Base-by-base conservation (phyloP, 2,888 invertebrate species). In the Kuschelorhynchus macadamiae region DNA sequence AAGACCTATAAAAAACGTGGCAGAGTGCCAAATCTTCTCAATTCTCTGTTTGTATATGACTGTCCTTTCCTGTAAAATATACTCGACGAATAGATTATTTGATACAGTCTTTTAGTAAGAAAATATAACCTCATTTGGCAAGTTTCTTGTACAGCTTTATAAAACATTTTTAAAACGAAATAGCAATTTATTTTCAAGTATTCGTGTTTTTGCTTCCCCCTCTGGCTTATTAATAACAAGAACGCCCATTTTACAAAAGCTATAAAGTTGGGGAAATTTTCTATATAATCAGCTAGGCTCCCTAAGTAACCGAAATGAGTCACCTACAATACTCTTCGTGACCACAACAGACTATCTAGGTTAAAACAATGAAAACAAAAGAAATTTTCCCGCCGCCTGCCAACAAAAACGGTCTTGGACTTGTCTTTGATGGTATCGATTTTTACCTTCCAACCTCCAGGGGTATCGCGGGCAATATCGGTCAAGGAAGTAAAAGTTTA, bases 311-410 rank as follows among this genome's bases (percentile, higher is more conserved):
- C 16, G 21, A 21, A 30, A 55, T 55, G 63, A 63, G 17, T 55
- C 47, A 55, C 55, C 46, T 33, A 14, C 47, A 39, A 63, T 44
- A 21, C 32, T 39, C 21, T 63, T 56, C 63, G 63, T 63, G 63
- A 56, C 63, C 63, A 39, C 39, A 63, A 62, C 52, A 62, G 32
- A 41, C 20, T 21, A 63, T 47, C 47, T 56, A 63, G 63, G 63
- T 56, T 56, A 39, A 21, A 55, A 12, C 36, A 46, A 36, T 33
- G 59, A 49, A 49, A 61, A 52, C 61, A 61, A 39, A 42, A 21
- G 30, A 21, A 57, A 57, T 16, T 32, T 12, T 20, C 16, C 25
- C 21, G 55, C 12, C 25, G 39, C 55, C 20, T 25, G 55, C 55
- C 25, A 39, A 14, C 25, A 41, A 41, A 55, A 55, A 55, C 41